Percentiles rank a stretch among this genome's conserved stretches.
Conservation (phyloP, 2,797 vertebrate genomes). For the Hylomyscus alleni region DNA sequence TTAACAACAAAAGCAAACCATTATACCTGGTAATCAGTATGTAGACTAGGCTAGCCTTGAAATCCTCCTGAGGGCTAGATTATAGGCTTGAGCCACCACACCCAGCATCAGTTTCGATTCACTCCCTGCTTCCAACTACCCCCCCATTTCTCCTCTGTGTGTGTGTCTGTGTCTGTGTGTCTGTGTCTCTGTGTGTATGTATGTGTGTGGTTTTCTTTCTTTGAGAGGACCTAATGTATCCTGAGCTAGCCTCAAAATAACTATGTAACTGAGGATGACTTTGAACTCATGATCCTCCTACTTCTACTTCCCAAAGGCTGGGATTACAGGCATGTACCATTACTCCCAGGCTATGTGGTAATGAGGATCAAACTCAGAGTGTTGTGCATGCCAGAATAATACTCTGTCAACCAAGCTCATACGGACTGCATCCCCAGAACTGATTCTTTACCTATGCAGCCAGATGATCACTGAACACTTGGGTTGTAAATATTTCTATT, state of each 20-base stretch:
- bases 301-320: not conserved
- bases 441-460: not conserved
- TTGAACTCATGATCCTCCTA: not conserved
- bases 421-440: not conserved
- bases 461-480: not conserved
- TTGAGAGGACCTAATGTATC: not conserved
- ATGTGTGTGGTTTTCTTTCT: not conserved
- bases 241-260: not conserved
- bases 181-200: no score
- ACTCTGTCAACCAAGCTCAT: not conserved
- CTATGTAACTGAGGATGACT: not conserved
- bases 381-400: not conserved
- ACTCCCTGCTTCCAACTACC: not conserved
- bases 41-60: not conserved
- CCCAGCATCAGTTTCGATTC: not conserved
- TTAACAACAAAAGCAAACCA: not conserved
- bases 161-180: no score
- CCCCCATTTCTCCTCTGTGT: not conserved
- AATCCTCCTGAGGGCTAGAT: not conserved
- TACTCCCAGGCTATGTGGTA: not conserved
- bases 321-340: not conserved
- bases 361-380: not conserved
- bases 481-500: slow-evolving; percentile 1
- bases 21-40: not conserved
- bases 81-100: not conserved